Percentiles rank a stretch among this genome's conserved stretches.
Evolutionary conservation across 2,113 vertebrate genomes (phyloP).

Genomic region (Panthera leo): DNA sequence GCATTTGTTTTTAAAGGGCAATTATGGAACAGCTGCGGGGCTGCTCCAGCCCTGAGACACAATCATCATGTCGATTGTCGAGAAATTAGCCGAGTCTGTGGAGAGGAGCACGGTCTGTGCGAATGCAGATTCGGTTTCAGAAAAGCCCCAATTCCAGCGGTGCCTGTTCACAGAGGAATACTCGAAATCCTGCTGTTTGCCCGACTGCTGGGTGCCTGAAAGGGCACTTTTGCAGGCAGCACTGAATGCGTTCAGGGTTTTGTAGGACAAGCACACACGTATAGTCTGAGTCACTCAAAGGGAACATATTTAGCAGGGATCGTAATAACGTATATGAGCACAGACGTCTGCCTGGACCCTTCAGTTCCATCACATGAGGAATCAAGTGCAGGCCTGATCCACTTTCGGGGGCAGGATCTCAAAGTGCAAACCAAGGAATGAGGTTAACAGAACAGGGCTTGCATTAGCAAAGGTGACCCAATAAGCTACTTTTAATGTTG

Average conservation of each 20-base stretch:
- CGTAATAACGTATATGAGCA: rapidly evolving
- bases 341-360: background rate
- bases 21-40: background rate
- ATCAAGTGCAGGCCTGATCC: background rate
- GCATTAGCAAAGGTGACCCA: background rate
- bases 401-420: background rate
- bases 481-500: background rate
- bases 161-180: background rate
- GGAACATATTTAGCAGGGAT: too few relatives aligned
- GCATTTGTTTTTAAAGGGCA: background rate
- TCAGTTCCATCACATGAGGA: background rate
- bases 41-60: rapidly evolving
- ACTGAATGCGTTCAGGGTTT: too few relatives aligned
- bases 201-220: background rate
- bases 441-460: rapidly evolving
- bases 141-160: rapidly evolving
- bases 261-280: background rate
- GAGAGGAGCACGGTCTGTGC: rapidly evolving
- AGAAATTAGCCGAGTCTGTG: background rate
- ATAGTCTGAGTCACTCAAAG: background rate
- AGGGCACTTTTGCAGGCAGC: too few relatives aligned
- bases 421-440: background rate
- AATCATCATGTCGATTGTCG: background rate
- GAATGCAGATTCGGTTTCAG: background rate
- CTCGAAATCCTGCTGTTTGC: background rate